These are phyloP conservation scores for Sebastes itinus DNA, from an alignment of 2,797 vertebrate genomes.

Conservation along the genomic window DNA sequence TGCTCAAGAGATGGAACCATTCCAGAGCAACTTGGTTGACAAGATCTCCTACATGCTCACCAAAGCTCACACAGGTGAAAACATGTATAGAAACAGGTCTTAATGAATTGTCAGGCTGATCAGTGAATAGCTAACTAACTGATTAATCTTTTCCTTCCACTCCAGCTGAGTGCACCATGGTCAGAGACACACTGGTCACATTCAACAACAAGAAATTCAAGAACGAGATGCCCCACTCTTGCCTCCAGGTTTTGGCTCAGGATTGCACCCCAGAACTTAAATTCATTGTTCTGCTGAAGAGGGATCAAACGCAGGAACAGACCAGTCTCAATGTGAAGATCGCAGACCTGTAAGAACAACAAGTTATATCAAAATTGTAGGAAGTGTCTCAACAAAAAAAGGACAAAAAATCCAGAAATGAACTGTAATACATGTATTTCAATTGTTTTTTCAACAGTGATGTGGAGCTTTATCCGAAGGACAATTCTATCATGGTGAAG, in stretches of 20 bases:
- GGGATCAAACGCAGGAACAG: slow-evolving; percentile 61
- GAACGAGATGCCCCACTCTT: slow-evolving; percentile 81
- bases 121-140: not conserved
- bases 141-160: not conserved
- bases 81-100: not conserved
- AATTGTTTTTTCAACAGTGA: slow-evolving; percentile 72
- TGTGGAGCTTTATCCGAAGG: slow-evolving; percentile 76
- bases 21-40: slow-evolving; percentile 41
- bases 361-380: not conserved
- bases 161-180: slow-evolving; percentile 66
- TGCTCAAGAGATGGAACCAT: slow-evolving; percentile 47
- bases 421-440: not conserved
- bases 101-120: not conserved
- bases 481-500: slow-evolving; percentile 64
- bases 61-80: slow-evolving; percentile 69
- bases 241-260: slow-evolving; percentile 84
- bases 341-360: slow-evolving; percentile 78
- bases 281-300: slow-evolving; percentile 85
- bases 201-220: slow-evolving; percentile 73
- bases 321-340: slow-evolving; percentile 80
- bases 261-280: slow-evolving; percentile 85
- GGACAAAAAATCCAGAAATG: not conserved
- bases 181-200: slow-evolving; percentile 52
- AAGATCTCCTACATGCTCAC: slow-evolving; percentile 59
- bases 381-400: not conserved